phyloP scores from a whole-genome alignment of 2,113 vertebrate genomes.

The Natator depressus region DNA sequence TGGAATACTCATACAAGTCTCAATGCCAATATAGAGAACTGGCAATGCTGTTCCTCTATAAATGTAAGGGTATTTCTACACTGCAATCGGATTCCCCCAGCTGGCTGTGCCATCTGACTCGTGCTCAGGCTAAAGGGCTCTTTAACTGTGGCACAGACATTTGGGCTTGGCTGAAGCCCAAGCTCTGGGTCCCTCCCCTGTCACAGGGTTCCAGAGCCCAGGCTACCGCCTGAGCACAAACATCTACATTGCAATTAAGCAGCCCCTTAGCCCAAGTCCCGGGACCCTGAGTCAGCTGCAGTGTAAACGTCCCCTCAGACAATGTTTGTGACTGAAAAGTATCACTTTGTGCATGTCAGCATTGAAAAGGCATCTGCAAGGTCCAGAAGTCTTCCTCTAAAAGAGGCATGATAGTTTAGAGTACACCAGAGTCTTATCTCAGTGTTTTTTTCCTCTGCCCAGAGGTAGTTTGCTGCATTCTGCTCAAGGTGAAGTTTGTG shows the following conservation, averaged over 20 bases:
- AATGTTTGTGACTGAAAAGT: not conserved
- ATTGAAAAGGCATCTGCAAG: not conserved
- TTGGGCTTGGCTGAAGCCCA: not conserved
- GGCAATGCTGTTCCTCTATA: not conserved
- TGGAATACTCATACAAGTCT: not conserved
- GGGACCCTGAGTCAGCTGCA: not conserved
- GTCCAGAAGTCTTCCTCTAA: not conserved
- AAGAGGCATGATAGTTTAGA: accelerated
- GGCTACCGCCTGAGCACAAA: not conserved
- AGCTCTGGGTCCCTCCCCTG: not conserved
- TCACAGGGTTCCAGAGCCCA: too few species aligned
- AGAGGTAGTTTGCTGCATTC: not conserved
- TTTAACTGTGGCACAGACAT: too few species aligned
- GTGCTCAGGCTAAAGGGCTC: not conserved
- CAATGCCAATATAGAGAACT: not conserved
- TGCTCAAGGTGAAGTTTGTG: not conserved
- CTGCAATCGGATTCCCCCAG: not conserved
- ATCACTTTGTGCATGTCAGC: not conserved
- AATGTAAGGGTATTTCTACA: not conserved
- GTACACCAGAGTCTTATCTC: not conserved
- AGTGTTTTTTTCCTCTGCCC: not conserved
- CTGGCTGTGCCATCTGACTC: not conserved
- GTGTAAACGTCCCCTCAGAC: not conserved
- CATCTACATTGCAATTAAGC: not conserved
- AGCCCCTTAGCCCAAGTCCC: not conserved